phyloP scores from a whole-genome alignment of 2,888 invertebrate species.

The Lycocerus yunnanus region DNA sequence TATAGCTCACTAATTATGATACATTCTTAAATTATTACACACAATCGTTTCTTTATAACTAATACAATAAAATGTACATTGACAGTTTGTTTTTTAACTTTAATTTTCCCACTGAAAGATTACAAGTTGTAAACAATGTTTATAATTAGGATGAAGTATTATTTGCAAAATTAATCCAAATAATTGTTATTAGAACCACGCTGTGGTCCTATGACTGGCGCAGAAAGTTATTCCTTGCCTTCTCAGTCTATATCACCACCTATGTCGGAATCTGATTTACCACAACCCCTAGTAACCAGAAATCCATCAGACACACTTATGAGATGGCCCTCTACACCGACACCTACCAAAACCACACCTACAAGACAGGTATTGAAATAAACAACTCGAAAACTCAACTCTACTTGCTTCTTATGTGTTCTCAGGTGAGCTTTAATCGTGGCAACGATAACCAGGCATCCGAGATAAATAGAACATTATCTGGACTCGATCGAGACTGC shows the following conservation, averaged over 20 bases:
- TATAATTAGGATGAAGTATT: too few species aligned
- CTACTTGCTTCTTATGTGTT: neutral
- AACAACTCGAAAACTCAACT: neutral
- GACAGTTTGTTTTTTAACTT: neutral
- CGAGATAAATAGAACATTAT: constrained; percentile 66
- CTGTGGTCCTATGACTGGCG: constrained; percentile 72
- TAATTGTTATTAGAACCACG: constrained; percentile 63
- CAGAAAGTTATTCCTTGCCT: constrained; percentile 50
- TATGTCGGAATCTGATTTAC: constrained; percentile 68
- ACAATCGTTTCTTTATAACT: neutral
- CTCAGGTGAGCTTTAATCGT: constrained; percentile 45
- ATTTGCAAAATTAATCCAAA: neutral
- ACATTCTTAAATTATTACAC: neutral
- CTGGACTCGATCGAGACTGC: constrained; percentile 86
- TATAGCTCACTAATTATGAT: neutral
- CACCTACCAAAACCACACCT: constrained; percentile 53
- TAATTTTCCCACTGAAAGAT: neutral
- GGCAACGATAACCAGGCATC: constrained; percentile 42
- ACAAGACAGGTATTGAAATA: constrained; percentile 55
- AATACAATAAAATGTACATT: neutral
- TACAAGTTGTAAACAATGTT: neutral
- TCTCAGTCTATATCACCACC: constrained; percentile 59
- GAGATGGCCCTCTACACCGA: constrained; percentile 59
- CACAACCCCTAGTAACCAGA: constrained; percentile 72
- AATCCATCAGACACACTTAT: constrained; percentile 68